phyloP scores from a whole-genome alignment of 2,888 invertebrate species.

The Philonicus albiceps region DNA sequence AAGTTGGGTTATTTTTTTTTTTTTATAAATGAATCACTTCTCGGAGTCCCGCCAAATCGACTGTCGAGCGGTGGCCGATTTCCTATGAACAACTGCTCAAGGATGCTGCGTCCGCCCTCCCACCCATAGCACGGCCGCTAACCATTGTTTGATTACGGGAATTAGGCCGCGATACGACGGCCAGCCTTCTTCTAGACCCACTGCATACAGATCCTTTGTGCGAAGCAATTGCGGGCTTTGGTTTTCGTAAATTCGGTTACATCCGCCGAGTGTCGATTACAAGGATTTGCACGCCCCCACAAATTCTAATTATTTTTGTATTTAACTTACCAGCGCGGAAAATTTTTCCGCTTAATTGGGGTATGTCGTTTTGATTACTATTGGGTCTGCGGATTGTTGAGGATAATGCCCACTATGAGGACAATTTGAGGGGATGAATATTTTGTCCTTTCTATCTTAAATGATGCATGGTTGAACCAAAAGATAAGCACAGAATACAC shows the following conservation, averaged over 20 bases:
- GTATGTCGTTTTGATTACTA: neutral
- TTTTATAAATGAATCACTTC: slow-evolving; percentile 31
- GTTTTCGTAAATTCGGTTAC: slow-evolving; percentile 21
- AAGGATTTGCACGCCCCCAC: slow-evolving; percentile 26
- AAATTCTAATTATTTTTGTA: slow-evolving; percentile 35
- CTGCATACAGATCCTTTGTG: slow-evolving; percentile 9
- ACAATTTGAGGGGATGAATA: neutral
- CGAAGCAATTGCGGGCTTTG: slow-evolving; percentile 19
- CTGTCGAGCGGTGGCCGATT: neutral
- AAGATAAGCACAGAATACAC: neutral
- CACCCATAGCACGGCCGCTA: slow-evolving; percentile 5
- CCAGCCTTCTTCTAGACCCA: neutral
- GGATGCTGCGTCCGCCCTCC: neutral
- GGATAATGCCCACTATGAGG: neutral
- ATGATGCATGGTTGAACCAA: neutral
- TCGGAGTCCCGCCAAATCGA: slow-evolving; percentile 11
- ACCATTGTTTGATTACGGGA: slow-evolving; percentile 24
- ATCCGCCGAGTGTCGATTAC: slow-evolving; percentile 38
- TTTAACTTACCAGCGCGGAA: neutral
- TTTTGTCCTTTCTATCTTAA: neutral
- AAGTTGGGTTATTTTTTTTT: neutral
- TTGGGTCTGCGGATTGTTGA: neutral
- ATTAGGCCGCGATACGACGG: slow-evolving; percentile 22
- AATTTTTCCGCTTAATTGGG: neutral
- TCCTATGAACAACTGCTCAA: slow-evolving; percentile 8